phyloP scores from a whole-genome alignment of 2,797 vertebrate species.

The Podargus strigoides region DNA sequence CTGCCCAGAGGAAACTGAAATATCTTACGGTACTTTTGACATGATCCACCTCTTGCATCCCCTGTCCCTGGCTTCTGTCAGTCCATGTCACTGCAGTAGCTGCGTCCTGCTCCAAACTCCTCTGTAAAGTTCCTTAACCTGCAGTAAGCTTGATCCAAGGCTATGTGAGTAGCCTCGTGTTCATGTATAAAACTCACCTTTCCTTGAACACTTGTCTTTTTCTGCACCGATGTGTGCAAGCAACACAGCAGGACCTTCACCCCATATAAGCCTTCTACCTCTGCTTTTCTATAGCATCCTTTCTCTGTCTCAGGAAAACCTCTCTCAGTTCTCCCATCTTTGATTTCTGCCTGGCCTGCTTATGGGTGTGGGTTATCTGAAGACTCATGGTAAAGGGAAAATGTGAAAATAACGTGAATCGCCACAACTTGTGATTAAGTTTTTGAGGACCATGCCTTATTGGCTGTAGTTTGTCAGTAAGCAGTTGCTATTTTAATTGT shows the following conservation, averaged over 20 bases:
- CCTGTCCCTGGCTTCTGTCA: neutral
- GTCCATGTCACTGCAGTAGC: neutral
- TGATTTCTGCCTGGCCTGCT: neutral
- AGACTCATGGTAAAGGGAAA: neutral
- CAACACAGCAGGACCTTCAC: neutral
- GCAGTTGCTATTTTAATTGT: neutral
- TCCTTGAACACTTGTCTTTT: neutral
- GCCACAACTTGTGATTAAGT: neutral
- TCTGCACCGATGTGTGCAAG: neutral
- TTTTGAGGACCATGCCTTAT: neutral
- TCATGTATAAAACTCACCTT: neutral
- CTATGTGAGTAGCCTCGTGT: neutral
- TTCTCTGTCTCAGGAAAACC: neutral
- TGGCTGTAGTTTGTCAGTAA: neutral
- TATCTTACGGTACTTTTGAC: neutral
- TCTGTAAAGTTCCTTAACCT: neutral
- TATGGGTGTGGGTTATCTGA: neutral
- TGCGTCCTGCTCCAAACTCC: neutral
- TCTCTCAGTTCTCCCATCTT: neutral
- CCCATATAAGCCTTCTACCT: neutral
- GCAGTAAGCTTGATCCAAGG: neutral
- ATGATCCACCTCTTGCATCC: neutral
- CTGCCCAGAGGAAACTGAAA: neutral
- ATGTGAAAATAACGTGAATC: neutral
- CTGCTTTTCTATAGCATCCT: neutral